Evolutionary conservation across 2,113 vertebrate genomes (phyloP), one percentile per base, ranked within the genome.

Genomic region (Caretta caretta): DNA sequence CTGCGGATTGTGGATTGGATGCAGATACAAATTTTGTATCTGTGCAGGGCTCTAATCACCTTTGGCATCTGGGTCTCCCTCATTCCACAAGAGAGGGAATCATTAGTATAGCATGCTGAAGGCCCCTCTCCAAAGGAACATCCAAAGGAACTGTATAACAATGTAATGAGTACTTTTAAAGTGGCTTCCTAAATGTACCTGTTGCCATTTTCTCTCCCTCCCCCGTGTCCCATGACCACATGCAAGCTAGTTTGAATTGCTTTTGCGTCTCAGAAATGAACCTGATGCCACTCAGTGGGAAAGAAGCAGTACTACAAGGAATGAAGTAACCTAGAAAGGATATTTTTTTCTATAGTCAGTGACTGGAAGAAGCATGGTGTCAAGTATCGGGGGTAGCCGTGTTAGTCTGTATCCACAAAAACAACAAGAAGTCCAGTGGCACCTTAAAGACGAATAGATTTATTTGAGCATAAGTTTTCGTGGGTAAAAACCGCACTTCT

Each of bases 231-330:
- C 50, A 1, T 2, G 57, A 38, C 53, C 24, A 25, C 14, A 2
- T 1, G 51, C 0, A 50, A 86, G 27, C 16, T 2, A 38, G 14
- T 6, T 27, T 3, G 86, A 88, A 53, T 1, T n/a, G 25, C 90
- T 93, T 49, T 19, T 31, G 38, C 62, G 86, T 95, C 59, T 87
- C 87, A 89, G 54, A 81, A 94, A 80, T 92, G 95, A 91, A 88
- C 84, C 13, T 46, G 81, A 92, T 95, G 96, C 97, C 98, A 90
- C 97, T 69, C 31, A 12, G 97, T 98, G 97, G 97, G 78, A 72
- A 89, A 46, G 62, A 92, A 83, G 10, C 56, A 93, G 96, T 87
- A 98, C 48, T 98, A 93, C 97, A 98, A 90, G 82, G 20, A 94
- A 6, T 17, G 50, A 84, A 95, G 56, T 35, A 82, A 20, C 11